A percentile compares a stretch with the other conserved stretches of the same genome.
Conservation (phyloP, 2,113 vertebrate genomes). For the Tupaia chinensis region DNA sequence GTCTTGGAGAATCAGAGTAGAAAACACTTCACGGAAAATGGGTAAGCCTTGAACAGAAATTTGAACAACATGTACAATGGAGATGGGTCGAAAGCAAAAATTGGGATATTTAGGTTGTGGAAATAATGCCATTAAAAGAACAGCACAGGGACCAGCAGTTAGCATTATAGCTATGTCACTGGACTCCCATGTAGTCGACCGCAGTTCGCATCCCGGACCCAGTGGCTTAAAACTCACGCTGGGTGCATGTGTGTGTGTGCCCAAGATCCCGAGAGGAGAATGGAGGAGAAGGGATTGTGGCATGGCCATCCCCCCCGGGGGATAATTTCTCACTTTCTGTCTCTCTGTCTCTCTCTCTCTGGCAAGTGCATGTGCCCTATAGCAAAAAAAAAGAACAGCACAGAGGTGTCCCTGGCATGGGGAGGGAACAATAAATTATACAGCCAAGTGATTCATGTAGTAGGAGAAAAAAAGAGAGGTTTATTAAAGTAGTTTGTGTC, state of each 20-base stretch:
- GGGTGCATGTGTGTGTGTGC: too few relatives aligned
- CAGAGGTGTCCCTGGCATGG: fast-evolving
- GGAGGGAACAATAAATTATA: background rate
- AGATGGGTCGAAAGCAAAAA: background rate
- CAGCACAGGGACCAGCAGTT: background rate
- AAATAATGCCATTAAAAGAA: background rate
- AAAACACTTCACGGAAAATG: background rate
- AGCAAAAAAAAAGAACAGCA: background rate
- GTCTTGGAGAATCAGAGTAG: background rate
- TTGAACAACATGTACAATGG: background rate
- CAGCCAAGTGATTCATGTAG: background rate
- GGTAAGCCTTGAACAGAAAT: background rate
- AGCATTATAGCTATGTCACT: too few relatives aligned
- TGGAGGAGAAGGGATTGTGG: too few relatives aligned
- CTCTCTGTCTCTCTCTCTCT: too few relatives aligned
- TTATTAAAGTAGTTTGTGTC: background rate
- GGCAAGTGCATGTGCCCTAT: too few relatives aligned
- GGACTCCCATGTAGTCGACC: too few relatives aligned
- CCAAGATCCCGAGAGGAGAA: too few relatives aligned
- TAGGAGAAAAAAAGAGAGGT: background rate
- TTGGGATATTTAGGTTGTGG: background rate
- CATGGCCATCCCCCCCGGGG: too few relatives aligned
- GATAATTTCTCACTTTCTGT: too few relatives aligned
- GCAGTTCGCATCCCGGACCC: too few relatives aligned
- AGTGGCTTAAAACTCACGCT: too few relatives aligned